Percentiles rank a stretch among this genome's conserved stretches.
Conservation (phyloP, 2,113 vertebrate species). For the Scomber colias region DNA sequence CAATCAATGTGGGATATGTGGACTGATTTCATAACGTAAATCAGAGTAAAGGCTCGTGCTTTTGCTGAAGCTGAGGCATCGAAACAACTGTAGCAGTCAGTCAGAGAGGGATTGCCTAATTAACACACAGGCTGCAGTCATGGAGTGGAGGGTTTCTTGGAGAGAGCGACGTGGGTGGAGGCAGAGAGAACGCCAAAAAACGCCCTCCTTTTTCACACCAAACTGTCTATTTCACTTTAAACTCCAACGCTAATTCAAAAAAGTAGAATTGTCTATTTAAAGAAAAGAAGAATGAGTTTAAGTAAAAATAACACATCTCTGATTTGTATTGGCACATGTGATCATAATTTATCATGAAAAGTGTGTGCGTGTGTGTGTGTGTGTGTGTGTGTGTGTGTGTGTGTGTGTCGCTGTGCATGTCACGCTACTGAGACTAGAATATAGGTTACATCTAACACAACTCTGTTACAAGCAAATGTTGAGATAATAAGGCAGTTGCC, state of each 20-base stretch:
- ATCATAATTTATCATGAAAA: background rate
- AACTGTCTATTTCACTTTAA: background rate
- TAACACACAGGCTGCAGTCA: slow-evolving; percentile 5
- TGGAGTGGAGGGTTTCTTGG: background rate
- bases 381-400: too few relatives aligned
- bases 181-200: background rate
- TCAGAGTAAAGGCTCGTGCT: background rate
- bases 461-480: slow-evolving; percentile 5
- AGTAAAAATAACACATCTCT: background rate
- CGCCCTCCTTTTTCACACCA: background rate
- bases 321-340: background rate
- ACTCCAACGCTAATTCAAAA: background rate
- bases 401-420: background rate
- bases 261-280: slow-evolving; percentile 18
- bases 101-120: slow-evolving; percentile 10
- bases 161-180: background rate
- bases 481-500: slow-evolving; percentile 58
- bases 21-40: slow-evolving; percentile 3
- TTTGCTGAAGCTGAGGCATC: slow-evolving; percentile 24
- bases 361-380: background rate
- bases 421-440: slow-evolving; percentile 17
- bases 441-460: slow-evolving; percentile 38
- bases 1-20: slow-evolving; percentile 1
- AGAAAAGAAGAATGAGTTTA: background rate
- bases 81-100: slow-evolving; percentile 3